Base-by-base conservation (phyloP, 2,113 vertebrate species). In the Psittacula cyanocephala region DNA sequence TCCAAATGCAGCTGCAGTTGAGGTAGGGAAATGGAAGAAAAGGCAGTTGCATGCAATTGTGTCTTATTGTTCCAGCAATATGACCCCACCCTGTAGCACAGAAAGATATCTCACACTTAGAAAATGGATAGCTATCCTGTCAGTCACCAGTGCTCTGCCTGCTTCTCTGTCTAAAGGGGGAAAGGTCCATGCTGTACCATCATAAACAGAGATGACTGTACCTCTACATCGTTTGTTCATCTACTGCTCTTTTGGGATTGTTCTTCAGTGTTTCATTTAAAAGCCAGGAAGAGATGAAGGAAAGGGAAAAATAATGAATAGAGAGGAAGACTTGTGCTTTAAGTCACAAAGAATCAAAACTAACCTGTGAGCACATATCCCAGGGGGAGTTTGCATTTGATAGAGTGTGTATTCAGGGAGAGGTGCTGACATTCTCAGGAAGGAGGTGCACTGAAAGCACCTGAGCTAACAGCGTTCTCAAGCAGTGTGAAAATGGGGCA, bases 1-100 rank as follows among this genome's bases (percentile, higher is more conserved):
- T 95, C 88, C 86, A 94, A 96, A 87, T 91, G 65, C 88, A 96
- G 91, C 77, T 96, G 92, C 93, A 93, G 37, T 76, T 91, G 87
- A 92, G 92, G 83, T 63, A 41, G 41, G 18, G 69, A 50, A 84
- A 67, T 67, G 53, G 70, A 89, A 95, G 78, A 93, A 89, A 81
- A 94, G 74, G 37, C 81, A 92, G 78, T 90, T 83, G 22, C 31
- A 62, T 91, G 63, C 53, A 84, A 57, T 49, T 91, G 81, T 88
- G 63, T 95, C 52, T 18, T 69, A 44, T 69, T 91, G 70, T 72
- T 95, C 70, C 50, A 91, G 74, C 77, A 81, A 70, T 88, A 81
- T 28, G 47, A 90, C 91, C 77, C 72, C 93, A 88, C 50, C 78
- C 81, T 95, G 81, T 52, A 95, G 65, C 8, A 59, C 71, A 59